Conservation (phyloP, 2,888 invertebrate species). For the Melinaea menophilus region DNA sequence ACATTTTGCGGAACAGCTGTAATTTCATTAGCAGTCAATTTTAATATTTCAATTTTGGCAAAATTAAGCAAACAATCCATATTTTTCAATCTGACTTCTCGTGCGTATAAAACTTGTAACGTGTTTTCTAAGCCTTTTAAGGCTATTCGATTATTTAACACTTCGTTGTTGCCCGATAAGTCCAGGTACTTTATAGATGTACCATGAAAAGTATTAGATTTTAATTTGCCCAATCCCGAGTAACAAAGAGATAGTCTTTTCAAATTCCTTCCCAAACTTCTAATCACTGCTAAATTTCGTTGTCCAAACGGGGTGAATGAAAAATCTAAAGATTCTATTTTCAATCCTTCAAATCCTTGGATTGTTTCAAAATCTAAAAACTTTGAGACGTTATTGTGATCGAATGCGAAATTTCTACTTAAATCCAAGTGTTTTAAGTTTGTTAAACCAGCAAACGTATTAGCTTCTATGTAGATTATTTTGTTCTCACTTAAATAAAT, state of each 20-base stretch:
- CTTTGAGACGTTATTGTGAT: conserved; percentile 34
- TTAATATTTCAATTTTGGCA: conserved; percentile 61
- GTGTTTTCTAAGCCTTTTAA: conserved; percentile 63
- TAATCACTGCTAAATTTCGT: conserved; percentile 40
- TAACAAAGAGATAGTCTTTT: conserved; percentile 63
- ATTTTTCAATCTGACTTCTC: conserved; percentile 54
- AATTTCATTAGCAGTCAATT: conserved; percentile 74
- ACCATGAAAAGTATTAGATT: conserved; percentile 54
- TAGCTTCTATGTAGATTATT: conserved; percentile 56
- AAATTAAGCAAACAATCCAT: conserved; percentile 58
- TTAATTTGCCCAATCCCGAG: conserved; percentile 56
- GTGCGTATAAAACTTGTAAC: conserved; percentile 66
- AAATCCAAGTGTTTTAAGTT: conserved; percentile 73
- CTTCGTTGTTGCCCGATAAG: conserved; percentile 73
- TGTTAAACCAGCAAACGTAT: conserved; percentile 58
- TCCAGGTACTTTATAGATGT: conserved; percentile 71
- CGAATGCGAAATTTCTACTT: conserved; percentile 57
- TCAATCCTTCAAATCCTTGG: conserved; percentile 39
- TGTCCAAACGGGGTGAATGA: conserved; percentile 48
- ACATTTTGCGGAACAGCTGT: conserved; percentile 42
- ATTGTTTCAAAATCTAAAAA: conserved; percentile 37
- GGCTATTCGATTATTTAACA: conserved; percentile 46
- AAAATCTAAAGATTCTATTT: conserved; percentile 52
- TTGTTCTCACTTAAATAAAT: conserved; percentile 76
- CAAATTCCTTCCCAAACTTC: conserved; percentile 40